A percentile compares a stretch with the other conserved stretches of the same genome.
phyloP scores from a whole-genome alignment of 2,888 invertebrate genomes.

The Sussaba pulchella region DNA sequence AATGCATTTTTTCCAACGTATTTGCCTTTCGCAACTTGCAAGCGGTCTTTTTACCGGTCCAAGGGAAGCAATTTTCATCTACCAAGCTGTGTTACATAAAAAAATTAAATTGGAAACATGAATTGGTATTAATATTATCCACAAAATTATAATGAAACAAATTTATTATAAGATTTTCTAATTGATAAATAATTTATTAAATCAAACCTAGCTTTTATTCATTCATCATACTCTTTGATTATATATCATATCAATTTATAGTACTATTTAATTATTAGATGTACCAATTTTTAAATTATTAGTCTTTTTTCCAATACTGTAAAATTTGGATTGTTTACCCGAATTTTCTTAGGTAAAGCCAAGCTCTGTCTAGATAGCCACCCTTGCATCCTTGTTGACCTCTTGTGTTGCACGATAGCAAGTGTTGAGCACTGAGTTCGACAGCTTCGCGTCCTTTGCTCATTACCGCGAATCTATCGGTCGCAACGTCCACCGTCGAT shows the following conservation, averaged over 20 bases:
- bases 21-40: conserved; percentile 88
- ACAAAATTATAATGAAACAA: background rate
- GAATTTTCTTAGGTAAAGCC: conserved; percentile 93
- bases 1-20: conserved; percentile 86
- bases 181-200: no score
- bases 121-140: no score
- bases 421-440: conserved; percentile 92
- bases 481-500: conserved; percentile 92
- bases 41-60: conserved; percentile 86
- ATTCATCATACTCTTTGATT: no score
- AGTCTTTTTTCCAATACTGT: background rate
- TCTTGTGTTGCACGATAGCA: conserved; percentile 93
- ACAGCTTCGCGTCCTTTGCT: conserved; percentile 92
- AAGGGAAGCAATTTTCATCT: conserved; percentile 94
- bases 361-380: conserved; percentile 95
- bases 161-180: no score
- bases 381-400: conserved; percentile 93
- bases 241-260: no score
- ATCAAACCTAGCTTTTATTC: no score
- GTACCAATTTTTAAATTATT: no score
- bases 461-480: conserved; percentile 93
- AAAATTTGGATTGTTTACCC: conserved; percentile 86
- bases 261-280: conserved; percentile 28
- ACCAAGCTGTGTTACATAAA: conserved; percentile 88
- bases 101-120: background rate